Evolutionary conservation across 2,113 vertebrate species (phyloP).

Genomic region (Cinclus cinclus): DNA sequence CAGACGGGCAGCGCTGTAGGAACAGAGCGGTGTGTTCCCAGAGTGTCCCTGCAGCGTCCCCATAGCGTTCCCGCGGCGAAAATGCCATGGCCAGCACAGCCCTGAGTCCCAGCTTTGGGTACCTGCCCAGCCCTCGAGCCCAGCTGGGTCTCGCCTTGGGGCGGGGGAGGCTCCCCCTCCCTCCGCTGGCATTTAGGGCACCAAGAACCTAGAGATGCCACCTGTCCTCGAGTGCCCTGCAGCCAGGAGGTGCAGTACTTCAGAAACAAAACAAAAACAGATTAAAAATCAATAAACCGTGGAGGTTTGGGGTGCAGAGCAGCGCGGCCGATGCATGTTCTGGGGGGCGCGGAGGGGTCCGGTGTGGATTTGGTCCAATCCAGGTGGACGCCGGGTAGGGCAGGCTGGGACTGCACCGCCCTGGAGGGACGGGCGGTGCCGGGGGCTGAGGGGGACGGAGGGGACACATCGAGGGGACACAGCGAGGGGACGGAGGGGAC

Average conservation of each 20-base stretch:
- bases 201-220: not conserved
- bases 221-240: not conserved
- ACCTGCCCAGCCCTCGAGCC: rapidly evolving
- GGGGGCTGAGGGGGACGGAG: not conserved
- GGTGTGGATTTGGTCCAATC: rapidly evolving
- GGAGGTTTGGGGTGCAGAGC: not conserved
- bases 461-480: not conserved
- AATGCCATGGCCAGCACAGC: not conserved
- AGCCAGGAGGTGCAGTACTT: too few relatives aligned
- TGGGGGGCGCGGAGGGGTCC: rapidly evolving
- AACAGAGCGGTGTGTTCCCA: not conserved
- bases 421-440: too few relatives aligned
- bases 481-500: not conserved
- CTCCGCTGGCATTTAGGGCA: too few relatives aligned
- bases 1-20: not conserved
- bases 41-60: not conserved
- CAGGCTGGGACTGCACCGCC: not conserved
- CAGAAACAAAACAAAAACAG: not conserved
- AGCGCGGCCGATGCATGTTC: rapidly evolving
- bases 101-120: not conserved
- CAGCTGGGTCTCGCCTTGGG: rapidly evolving
- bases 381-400: not conserved
- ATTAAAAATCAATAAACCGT: rapidly evolving
- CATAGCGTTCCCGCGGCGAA: rapidly evolving
- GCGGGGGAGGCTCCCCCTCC: rapidly evolving